Conservation (phyloP, 2,113 vertebrate species). For the Colossoma macropomum region DNA sequence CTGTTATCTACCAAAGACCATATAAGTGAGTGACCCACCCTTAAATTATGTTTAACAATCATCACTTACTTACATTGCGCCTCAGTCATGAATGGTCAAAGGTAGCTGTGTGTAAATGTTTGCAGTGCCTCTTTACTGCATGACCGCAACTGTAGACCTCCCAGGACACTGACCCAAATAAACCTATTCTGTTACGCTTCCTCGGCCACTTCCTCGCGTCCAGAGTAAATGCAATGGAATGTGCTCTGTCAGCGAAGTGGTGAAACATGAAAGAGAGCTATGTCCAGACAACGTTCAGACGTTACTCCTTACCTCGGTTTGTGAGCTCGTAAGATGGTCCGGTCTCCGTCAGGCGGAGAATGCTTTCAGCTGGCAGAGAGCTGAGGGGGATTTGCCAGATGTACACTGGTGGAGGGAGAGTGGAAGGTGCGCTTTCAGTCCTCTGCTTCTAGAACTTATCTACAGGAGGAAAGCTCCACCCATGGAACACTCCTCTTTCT, state of each 20-base stretch:
- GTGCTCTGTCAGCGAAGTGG: background rate
- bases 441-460: background rate
- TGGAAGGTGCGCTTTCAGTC: background rate
- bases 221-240: background rate
- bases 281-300: background rate
- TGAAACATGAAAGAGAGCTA: background rate
- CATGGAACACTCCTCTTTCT: constrained; percentile 22
- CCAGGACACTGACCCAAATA: background rate
- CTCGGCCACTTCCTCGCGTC: background rate
- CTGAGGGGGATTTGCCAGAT: background rate
- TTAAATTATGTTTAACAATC: background rate
- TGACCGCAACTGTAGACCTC: background rate
- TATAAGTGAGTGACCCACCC: background rate
- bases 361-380: background rate
- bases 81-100: constrained; percentile 17
- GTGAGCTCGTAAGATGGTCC: background rate
- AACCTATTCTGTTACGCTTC: background rate
- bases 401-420: background rate
- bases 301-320: constrained; percentile 3
- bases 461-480: constrained; percentile 25
- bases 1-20: background rate
- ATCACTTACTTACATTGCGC: background rate
- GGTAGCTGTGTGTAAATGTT: constrained; percentile 9
- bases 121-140: background rate
- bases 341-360: background rate